These are phyloP conservation scores for Calcarius lapponicus DNA, from an alignment of 2,797 vertebrate genomes.

Conservation along the genomic window DNA sequence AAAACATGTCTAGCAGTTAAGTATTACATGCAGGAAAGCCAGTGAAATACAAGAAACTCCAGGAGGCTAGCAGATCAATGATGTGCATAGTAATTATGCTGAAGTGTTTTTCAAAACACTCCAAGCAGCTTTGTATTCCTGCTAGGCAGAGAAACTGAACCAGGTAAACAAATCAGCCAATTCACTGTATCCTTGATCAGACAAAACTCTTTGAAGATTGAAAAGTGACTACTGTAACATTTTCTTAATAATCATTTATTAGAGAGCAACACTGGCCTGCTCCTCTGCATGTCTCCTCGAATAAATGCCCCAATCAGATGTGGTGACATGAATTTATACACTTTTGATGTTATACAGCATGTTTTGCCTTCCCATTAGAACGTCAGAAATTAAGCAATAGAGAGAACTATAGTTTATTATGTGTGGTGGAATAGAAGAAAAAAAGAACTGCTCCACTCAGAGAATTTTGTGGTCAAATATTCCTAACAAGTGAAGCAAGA, in stretches of 20 bases:
- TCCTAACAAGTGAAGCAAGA: not conserved
- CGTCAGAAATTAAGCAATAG: not conserved
- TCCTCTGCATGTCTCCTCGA: not conserved
- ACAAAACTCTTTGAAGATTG: slow-evolving; percentile 28
- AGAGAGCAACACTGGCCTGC: not conserved
- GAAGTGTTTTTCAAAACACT: slow-evolving; percentile 38
- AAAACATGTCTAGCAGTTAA: not conserved
- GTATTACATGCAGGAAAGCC: not conserved
- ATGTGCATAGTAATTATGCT: slow-evolving; percentile 22
- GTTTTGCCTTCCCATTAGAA: not conserved
- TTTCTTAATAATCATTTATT: slow-evolving; percentile 7
- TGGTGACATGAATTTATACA: not conserved
- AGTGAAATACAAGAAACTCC: not conserved
- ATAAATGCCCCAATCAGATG: not conserved
- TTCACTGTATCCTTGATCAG: not conserved
- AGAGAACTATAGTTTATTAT: not conserved
- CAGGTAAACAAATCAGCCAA: slow-evolving; percentile 41
- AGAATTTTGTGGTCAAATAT: not conserved
- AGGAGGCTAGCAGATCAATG: slow-evolving; percentile 8
- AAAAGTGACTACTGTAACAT: slow-evolving; percentile 16
- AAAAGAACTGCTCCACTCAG: not conserved
- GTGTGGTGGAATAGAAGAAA: not conserved
- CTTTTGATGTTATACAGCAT: not conserved
- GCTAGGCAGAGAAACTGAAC: slow-evolving; percentile 13
- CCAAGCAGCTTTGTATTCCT: not conserved